phyloP scores from a whole-genome alignment of 2,888 invertebrate species.

The Thymelicus sylvestris region DNA sequence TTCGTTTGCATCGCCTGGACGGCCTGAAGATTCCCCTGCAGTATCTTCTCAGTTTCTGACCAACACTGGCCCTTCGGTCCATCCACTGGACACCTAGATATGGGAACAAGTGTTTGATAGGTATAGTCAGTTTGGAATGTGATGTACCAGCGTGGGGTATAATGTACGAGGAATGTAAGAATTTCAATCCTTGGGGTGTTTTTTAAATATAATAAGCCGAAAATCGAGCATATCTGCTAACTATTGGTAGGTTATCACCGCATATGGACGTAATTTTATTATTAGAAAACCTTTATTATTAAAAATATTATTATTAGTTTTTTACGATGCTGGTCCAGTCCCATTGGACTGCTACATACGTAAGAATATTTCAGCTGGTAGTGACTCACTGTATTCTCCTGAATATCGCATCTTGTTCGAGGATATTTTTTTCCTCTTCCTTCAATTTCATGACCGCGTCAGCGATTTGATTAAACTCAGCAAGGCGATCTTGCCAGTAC shows the following conservation, averaged over 20 bases:
- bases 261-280: too few species aligned
- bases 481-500: conserved; percentile 55
- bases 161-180: too few species aligned
- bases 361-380: too few species aligned
- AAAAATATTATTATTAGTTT: too few species aligned
- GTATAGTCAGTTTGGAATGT: not conserved
- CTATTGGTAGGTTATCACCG: too few species aligned
- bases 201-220: too few species aligned
- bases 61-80: conserved; percentile 52
- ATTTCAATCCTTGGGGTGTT: too few species aligned
- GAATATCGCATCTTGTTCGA: conserved; percentile 49
- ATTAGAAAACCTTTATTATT: too few species aligned
- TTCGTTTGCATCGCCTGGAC: conserved; percentile 37
- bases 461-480: conserved; percentile 56
- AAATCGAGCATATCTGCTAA: too few species aligned
- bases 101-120: not conserved
- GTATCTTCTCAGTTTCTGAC: conserved; percentile 49
- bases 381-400: conserved; percentile 19
- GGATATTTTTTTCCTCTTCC: conserved; percentile 48
- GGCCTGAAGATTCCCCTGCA: conserved; percentile 26
- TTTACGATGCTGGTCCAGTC: too few species aligned
- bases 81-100: conserved; percentile 50
- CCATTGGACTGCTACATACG: too few species aligned
- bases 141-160: too few species aligned
- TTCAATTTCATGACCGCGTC: conserved; percentile 51